Base-by-base conservation (phyloP, 2,113 vertebrate genomes). In the Apteryx owenii region DNA sequence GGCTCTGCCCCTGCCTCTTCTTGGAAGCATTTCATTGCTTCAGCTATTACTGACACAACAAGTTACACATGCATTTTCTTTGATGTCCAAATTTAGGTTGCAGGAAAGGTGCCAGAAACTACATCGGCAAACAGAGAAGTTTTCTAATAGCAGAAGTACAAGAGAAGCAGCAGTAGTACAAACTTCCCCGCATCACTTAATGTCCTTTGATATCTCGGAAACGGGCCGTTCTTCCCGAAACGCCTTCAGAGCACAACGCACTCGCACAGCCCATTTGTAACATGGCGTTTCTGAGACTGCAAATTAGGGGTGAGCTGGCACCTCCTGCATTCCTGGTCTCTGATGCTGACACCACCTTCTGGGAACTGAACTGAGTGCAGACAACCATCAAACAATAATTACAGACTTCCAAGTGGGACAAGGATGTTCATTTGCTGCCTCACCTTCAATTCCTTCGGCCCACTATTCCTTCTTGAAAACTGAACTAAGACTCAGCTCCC, bases 291-390 rank as follows among this genome's bases (percentile, higher is more conserved):
- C 51, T 1, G 21, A 81, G 36, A 53, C 81, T 18, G 0, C 71
- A 66, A 86, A 89, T 6, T 42, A 31, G 77, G 80, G 82, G 13
- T 60, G n/a, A 78, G 56, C 64, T 77, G 71, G 62, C 54, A 91
- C 68, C 96, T 96, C 68, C 94, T 91, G 91, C 95, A 93, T 96
- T 96, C 93, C 91, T 48, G 21, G 25, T 7, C 83, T 77, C 91
- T 94, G 96, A 93, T 70, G 95, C 72, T 38, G 77, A 62, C 92
- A 90, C 26, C 78, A 66, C 64, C 82, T 93, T 54, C 93, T 92
- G 94, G 91, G 95, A 80, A 48, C 83, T 86, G 88, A 75, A 28
- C 28, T 21, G 80, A 84, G 44, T 2, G 17, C 64, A 89, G 54
- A 17, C 84, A 80, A 38, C 36, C 89, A 89, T 88, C 85, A 72